Evolutionary conservation across 2,113 vertebrate genomes (phyloP).

Genomic region (Taurulus bubalis): DNA sequence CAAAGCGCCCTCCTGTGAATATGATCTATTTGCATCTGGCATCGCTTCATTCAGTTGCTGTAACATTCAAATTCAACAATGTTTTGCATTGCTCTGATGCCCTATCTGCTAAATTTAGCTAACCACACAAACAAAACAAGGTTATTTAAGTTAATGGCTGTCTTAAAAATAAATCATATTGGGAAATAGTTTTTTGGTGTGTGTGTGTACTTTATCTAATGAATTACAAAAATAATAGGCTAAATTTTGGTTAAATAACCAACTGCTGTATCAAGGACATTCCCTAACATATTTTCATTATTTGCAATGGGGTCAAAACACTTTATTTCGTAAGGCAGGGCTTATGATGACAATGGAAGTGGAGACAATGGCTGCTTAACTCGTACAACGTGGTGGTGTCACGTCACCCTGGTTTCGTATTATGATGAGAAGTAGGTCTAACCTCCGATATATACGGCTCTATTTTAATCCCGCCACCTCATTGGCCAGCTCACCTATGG

Average conservation of each 20-base stretch:
- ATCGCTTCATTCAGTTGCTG: conserved; percentile 2
- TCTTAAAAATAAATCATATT: background rate
- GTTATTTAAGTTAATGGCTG: background rate
- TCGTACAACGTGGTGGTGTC: background rate
- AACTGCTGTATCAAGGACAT: background rate
- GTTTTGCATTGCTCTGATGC: conserved; percentile 58
- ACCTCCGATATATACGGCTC: conserved; percentile 79
- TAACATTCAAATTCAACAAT: conserved; percentile 40
- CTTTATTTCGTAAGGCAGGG: background rate
- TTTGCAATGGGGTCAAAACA: background rate
- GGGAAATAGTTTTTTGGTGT: background rate
- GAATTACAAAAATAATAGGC: background rate
- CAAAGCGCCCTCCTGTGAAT: conserved; percentile 18
- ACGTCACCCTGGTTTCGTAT: conserved; percentile 27
- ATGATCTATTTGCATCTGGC: conserved; percentile 57
- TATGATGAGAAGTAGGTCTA: conserved; percentile 36
- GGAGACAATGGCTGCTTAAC: background rate
- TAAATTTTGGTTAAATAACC: background rate
- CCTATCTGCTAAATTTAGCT: background rate
- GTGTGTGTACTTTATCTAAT: background rate
- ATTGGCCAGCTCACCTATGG: conserved; percentile 74
- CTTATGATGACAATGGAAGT: background rate
- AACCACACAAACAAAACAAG: background rate
- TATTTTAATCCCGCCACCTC: conserved; percentile 79
- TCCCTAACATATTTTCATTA: no score